Conservation (phyloP, 2,888 invertebrate genomes). For the Eilema griseolum region DNA sequence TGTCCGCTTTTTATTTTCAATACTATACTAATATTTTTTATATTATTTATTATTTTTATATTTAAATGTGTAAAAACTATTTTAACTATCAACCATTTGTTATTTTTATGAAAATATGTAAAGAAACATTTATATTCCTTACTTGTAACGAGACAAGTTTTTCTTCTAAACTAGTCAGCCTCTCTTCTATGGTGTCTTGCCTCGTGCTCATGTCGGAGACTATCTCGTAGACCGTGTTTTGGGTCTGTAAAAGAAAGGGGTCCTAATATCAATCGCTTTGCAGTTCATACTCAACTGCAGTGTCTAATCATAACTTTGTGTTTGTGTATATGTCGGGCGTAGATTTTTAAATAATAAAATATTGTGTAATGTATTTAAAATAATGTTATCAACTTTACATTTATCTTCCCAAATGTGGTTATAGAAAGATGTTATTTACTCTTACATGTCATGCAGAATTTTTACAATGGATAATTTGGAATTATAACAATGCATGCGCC, state of each 20-base stretch:
- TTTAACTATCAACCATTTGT: too few relatives aligned
- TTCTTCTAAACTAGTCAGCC: slow-evolving; percentile 97
- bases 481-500: slow-evolving; percentile 53
- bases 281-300: slow-evolving; percentile 76
- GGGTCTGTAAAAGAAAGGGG: slow-evolving; percentile 93
- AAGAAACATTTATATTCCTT: background rate
- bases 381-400: slow-evolving; percentile 20
- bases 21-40: too few relatives aligned
- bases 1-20: too few relatives aligned
- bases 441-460: slow-evolving; percentile 45
- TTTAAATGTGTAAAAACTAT: too few relatives aligned
- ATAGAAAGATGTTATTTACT: slow-evolving; percentile 21
- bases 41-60: too few relatives aligned
- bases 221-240: slow-evolving; percentile 99
- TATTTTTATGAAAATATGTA: too few relatives aligned
- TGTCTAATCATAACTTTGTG: slow-evolving; percentile 63
- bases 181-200: slow-evolving; percentile 97
- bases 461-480: slow-evolving; percentile 22
- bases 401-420: background rate
- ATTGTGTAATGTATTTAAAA: slow-evolving; percentile 42
- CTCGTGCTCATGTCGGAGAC: slow-evolving; percentile 98
- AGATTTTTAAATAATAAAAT: slow-evolving; percentile 44
- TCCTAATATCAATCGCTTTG: slow-evolving; percentile 87
- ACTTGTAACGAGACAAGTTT: slow-evolving; percentile 94
- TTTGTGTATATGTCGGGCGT: slow-evolving; percentile 55